Percentiles rank a stretch among this genome's conserved stretches.
Evolutionary conservation across 2,888 invertebrate species (phyloP).

Genomic region (Phyto melanocephala): DNA sequence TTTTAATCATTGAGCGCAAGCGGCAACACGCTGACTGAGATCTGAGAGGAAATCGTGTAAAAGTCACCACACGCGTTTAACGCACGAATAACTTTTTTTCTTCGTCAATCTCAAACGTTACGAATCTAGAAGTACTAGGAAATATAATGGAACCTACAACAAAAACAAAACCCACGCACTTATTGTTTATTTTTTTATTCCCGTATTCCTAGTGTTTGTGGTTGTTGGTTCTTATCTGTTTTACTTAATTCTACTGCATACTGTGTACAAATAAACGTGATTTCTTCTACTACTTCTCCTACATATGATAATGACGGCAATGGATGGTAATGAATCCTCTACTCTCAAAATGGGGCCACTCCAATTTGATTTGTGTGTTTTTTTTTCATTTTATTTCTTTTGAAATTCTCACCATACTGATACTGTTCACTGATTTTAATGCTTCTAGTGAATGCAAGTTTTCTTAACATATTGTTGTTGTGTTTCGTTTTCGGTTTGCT

Average conservation of each 20-base stretch:
- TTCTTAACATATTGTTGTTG: slow-evolving; percentile 13
- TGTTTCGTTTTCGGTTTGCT: slow-evolving; percentile 19
- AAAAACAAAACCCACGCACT: slow-evolving; percentile 29
- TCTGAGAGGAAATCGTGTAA: slow-evolving; percentile 17
- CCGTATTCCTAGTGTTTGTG: not conserved
- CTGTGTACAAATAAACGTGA: no score
- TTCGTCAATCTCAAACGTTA: not conserved
- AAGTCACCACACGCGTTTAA: slow-evolving; percentile 48
- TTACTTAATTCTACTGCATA: not conserved
- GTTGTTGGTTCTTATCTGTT: not conserved
- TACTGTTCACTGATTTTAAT: no score
- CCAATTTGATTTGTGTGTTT: not conserved
- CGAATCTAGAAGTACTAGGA: not conserved
- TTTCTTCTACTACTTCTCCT: not conserved
- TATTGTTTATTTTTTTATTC: slow-evolving; percentile 5
- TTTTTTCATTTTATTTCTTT: slow-evolving; percentile 22
- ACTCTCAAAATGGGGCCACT: slow-evolving; percentile 37
- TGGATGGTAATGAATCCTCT: not conserved
- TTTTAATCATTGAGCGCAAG: no score
- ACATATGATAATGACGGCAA: slow-evolving; percentile 3
- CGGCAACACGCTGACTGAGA: not conserved
- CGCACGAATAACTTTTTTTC: slow-evolving; percentile 31
- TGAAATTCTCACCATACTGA: slow-evolving; percentile 32
- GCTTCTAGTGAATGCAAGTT: slow-evolving; percentile 12
- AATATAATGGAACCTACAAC: not conserved